Conservation (phyloP, 1,140 invertebrate species). For the Copidosoma floridanum region DNA sequence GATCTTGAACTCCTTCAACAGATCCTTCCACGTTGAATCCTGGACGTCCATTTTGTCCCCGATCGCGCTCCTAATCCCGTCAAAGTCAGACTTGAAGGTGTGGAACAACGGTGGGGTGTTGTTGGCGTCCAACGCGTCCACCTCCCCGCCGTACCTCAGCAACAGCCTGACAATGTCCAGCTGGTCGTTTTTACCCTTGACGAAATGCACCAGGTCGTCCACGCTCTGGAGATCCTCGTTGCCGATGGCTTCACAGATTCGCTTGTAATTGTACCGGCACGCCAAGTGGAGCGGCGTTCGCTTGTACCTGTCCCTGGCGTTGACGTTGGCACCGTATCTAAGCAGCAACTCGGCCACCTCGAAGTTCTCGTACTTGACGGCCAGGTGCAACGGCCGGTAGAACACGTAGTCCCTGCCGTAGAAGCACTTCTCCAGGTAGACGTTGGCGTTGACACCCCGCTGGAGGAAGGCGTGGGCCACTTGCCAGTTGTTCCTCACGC, state of each 20-base stretch:
- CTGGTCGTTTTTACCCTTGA: slow-evolving; percentile 2
- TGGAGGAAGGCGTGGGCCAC: background rate
- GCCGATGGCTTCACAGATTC: background rate
- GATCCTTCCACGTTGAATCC: background rate
- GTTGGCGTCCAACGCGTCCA: slow-evolving; percentile 4
- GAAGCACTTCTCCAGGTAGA: slow-evolving; percentile 8
- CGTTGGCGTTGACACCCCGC: slow-evolving; percentile 7
- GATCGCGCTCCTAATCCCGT: background rate
- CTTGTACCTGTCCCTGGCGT: slow-evolving; percentile 2
- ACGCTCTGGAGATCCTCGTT: background rate
- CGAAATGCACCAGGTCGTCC: background rate
- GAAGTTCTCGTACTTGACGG: slow-evolving; percentile 3
- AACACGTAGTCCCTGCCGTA: slow-evolving; percentile 10
- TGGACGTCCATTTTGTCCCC: background rate
- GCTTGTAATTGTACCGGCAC: slow-evolving; percentile 4
- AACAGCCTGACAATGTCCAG: slow-evolving; percentile 8
- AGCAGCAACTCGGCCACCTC: slow-evolving; percentile 8
- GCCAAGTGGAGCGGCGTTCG: slow-evolving; percentile 9
- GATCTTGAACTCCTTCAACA: background rate
- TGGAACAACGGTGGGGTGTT: slow-evolving; percentile 11
- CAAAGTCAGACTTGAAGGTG: slow-evolving; percentile 10
- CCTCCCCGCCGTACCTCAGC: background rate
- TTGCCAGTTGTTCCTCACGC: slow-evolving; percentile 7
- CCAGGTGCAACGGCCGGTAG: slow-evolving; percentile 9
- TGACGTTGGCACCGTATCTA: slow-evolving; percentile 11